A percentile compares a stretch with the other conserved stretches of the same genome.
Evolutionary conservation across 2,888 invertebrate species (phyloP).

Genomic region (Volucella inflata): DNA sequence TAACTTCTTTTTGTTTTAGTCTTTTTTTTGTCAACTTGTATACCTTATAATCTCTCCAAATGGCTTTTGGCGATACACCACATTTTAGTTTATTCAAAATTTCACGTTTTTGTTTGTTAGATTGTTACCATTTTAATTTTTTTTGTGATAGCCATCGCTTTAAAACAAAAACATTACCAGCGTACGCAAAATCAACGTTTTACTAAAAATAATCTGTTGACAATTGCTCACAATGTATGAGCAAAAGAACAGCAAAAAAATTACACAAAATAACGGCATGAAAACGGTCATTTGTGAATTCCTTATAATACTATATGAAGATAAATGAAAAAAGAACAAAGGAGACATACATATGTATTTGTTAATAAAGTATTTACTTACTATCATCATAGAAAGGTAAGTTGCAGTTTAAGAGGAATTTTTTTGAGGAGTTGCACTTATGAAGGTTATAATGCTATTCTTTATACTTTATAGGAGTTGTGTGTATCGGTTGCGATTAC

Average conservation of each 20-base stretch:
- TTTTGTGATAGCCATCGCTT: conserved; percentile 3
- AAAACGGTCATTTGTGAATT: not conserved
- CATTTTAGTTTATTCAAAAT: not conserved
- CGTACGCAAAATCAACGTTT: conserved; percentile 2
- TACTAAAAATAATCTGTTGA: not conserved
- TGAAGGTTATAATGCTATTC: conserved; percentile 1
- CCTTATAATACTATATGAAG: not conserved
- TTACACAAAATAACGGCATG: no score
- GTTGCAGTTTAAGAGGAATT: not conserved
- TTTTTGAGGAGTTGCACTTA: conserved; percentile 17
- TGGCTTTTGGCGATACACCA: conserved; percentile 2
- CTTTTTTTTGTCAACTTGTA: conserved; percentile 23
- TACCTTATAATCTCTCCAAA: conserved; percentile 14
- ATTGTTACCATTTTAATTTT: not conserved
- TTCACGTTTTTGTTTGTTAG: not conserved
- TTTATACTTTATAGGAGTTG: conserved; percentile 37
- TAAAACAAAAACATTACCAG: not conserved
- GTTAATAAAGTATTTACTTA: not conserved
- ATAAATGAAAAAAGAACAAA: not conserved
- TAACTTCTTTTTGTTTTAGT: conserved; percentile 15
- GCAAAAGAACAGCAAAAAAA: no score
- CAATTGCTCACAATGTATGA: no score
- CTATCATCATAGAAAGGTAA: not conserved
- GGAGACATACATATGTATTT: not conserved
- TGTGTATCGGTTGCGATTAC: conserved; percentile 27